phyloP scores from a whole-genome alignment of 2,797 vertebrate species.

The Potorous gilbertii region DNA sequence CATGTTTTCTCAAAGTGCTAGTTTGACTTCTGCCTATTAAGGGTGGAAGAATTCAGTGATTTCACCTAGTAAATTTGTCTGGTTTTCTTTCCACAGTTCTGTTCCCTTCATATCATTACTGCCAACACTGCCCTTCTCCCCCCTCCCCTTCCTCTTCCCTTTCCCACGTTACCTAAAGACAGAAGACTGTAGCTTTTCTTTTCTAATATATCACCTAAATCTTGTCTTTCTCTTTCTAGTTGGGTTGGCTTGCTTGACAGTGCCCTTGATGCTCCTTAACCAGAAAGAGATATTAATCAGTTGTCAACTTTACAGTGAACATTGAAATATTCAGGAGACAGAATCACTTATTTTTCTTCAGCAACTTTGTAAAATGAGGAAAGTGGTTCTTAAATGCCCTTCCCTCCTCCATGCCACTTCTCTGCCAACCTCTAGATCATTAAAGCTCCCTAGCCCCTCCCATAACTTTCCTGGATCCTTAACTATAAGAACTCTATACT shows the following conservation, averaged over 20 bases:
- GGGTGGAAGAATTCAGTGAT: neutral
- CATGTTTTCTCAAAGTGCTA: neutral
- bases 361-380: neutral
- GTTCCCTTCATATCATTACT: neutral
- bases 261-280: neutral
- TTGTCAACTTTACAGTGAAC: neutral
- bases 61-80: constrained; percentile 5
- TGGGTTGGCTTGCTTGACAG: neutral
- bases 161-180: neutral
- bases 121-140: neutral
- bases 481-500: neutral
- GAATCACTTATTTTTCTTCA: neutral
- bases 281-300: neutral
- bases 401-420: neutral
- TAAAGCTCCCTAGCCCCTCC: neutral
- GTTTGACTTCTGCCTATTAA: neutral
- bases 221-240: neutral
- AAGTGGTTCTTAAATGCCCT: neutral
- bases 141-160: neutral
- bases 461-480: neutral
- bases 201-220: neutral
- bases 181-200: neutral
- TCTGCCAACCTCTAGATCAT: neutral
- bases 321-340: neutral
- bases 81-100: neutral